These are phyloP conservation scores for Oreamnos americanus DNA, from an alignment of 2,113 vertebrate genomes.

Conservation along the genomic window DNA sequence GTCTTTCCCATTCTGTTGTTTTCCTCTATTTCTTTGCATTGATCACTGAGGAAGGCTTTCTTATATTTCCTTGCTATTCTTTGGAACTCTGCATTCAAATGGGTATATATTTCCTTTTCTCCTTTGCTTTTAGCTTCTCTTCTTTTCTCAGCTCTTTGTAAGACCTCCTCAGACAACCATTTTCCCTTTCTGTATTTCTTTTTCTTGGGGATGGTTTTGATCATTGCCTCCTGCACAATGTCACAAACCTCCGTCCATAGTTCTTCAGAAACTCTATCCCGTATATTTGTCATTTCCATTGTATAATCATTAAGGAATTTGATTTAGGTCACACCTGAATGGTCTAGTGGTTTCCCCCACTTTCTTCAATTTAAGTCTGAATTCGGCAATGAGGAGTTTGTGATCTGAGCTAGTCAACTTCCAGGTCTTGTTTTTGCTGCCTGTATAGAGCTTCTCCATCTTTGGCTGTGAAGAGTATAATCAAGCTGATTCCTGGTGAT, in stretches of 20 bases:
- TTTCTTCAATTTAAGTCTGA: not conserved
- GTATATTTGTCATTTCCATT: not conserved
- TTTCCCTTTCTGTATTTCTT: not conserved
- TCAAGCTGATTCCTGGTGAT: not conserved
- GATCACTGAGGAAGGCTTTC: not conserved
- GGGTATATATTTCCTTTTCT: not conserved
- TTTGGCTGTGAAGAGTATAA: not conserved
- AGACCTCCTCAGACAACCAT: fast-evolving
- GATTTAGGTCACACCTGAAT: not conserved
- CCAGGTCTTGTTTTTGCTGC: not conserved
- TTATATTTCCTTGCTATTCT: not conserved
- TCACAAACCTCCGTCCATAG: not conserved
- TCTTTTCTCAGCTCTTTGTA: not conserved
- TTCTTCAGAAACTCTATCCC: not conserved
- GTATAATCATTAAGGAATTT: not conserved
- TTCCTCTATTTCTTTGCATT: not conserved
- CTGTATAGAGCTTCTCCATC: not conserved
- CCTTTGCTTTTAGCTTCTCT: not conserved
- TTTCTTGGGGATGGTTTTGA: not conserved
- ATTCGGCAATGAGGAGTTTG: not conserved
- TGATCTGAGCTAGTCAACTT: not conserved
- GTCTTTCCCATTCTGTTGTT: not conserved
- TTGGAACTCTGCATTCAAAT: not conserved
- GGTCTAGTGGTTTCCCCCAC: not conserved
- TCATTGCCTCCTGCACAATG: not conserved